Conservation (phyloP, 2,888 invertebrate genomes). For the Empis livida region DNA sequence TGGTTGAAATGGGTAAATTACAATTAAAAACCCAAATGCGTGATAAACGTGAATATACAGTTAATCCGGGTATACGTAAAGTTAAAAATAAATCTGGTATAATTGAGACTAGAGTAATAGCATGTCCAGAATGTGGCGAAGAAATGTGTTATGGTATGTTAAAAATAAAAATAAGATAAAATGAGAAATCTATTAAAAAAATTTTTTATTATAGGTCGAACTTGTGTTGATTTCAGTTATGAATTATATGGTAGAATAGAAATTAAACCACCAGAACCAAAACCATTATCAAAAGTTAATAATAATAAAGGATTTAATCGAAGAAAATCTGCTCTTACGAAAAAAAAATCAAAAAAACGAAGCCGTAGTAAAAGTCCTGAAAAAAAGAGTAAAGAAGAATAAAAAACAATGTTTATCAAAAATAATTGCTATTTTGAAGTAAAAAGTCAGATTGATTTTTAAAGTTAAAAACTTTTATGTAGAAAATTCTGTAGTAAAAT, state of each 20-base stretch:
- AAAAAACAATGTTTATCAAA: neutral
- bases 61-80: conserved; percentile 55
- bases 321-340: conserved; percentile 15
- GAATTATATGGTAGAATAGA: conserved; percentile 33
- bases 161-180: conserved; percentile 12
- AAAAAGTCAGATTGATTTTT: too few species aligned
- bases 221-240: conserved; percentile 34
- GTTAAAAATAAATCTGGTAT: conserved; percentile 75
- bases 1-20: conserved; percentile 70
- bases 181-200: conserved; percentile 3
- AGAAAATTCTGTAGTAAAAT: too few species aligned
- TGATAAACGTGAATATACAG: conserved; percentile 53
- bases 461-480: too few species aligned
- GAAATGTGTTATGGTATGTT: conserved; percentile 64
- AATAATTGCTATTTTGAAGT: too few species aligned
- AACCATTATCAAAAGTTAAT: conserved; percentile 20
- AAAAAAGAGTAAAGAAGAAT: neutral
- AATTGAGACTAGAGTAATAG: conserved; percentile 59
- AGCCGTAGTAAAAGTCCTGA: neutral
- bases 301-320: conserved; percentile 18
- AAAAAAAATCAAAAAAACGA: neutral
- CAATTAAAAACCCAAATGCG: conserved; percentile 56
- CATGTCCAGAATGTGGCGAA: conserved; percentile 70
- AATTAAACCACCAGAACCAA: conserved; percentile 27
- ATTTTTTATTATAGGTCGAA: conserved; percentile 20